Percentiles rank a stretch among this genome's conserved stretches.
These are phyloP conservation scores for Catharus bicknelli DNA, from an alignment of 2,113 vertebrate species.

Conservation along the genomic window DNA sequence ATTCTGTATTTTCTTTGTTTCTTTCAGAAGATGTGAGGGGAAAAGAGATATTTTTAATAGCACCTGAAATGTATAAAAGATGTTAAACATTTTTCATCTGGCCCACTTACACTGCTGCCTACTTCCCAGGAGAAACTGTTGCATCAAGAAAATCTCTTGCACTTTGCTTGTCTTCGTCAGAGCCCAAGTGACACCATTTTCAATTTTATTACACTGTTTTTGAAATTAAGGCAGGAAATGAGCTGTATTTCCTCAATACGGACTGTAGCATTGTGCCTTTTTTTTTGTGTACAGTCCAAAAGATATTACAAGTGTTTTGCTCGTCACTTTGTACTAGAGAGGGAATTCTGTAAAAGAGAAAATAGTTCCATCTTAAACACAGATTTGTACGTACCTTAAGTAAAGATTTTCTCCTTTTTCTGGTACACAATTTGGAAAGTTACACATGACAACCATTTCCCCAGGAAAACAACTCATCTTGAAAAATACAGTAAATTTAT, in stretches of 20 bases:
- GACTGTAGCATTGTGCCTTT: not conserved
- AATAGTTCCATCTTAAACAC: not conserved
- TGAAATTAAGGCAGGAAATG: not conserved
- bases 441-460: not conserved
- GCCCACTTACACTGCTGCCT: not conserved
- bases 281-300: not conserved
- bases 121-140: not conserved
- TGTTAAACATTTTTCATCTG: not conserved
- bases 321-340: not conserved
- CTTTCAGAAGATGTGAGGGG: not conserved
- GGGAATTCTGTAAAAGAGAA: not conserved
- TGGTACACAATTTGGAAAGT: not conserved
- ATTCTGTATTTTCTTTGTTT: not conserved
- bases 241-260: not conserved
- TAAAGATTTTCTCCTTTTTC: not conserved
- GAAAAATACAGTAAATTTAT: not conserved
- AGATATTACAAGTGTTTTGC: not conserved
- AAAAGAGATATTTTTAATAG: not conserved
- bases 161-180: not conserved
- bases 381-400: not conserved
- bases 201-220: not conserved
- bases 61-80: not conserved
- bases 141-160: not conserved
- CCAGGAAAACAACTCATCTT: not conserved
- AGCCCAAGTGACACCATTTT: fast-evolving